Conservation (phyloP, 2,113 vertebrate genomes). For the Pao palembangensis region DNA sequence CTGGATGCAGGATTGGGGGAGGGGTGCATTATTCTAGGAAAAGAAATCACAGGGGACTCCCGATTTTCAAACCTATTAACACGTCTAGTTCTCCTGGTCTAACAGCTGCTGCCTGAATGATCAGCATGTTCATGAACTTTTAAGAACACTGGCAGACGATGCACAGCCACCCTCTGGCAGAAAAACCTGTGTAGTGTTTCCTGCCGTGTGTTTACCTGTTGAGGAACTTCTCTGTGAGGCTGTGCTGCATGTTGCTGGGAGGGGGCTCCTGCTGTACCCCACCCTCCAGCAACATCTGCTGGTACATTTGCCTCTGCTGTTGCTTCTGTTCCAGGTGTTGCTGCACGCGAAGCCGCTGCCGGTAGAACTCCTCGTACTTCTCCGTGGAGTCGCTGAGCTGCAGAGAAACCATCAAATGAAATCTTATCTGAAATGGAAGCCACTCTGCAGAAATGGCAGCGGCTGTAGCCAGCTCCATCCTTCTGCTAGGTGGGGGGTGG, state of each 20-base stretch:
- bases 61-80: constrained; percentile 33
- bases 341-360: constrained; percentile 92
- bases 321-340: constrained; percentile 98
- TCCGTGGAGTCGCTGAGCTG: constrained; percentile 93
- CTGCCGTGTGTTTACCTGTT: constrained; percentile 79
- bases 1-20: constrained; percentile 9
- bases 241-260: constrained; percentile 80
- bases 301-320: constrained; percentile 92
- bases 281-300: constrained; percentile 96
- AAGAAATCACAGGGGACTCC: constrained; percentile 38
- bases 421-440: constrained; percentile 11
- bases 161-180: not conserved
- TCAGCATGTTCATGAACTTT: not conserved
- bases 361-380: constrained; percentile 95
- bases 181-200: not conserved
- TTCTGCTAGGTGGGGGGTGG: constrained; percentile 20
- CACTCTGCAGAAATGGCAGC: too few species aligned
- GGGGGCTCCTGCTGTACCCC: constrained; percentile 91
- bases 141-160: not conserved
- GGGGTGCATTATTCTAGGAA: constrained; percentile 6
- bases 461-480: constrained; percentile 6
- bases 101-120: constrained; percentile 43
- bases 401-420: not conserved
- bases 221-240: constrained; percentile 96
- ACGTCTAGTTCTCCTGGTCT: constrained; percentile 15